A percentile compares a stretch with the other conserved stretches of the same genome.
phyloP scores from a whole-genome alignment of 2,888 invertebrate species.

The Neocrepidodera transversa region DNA sequence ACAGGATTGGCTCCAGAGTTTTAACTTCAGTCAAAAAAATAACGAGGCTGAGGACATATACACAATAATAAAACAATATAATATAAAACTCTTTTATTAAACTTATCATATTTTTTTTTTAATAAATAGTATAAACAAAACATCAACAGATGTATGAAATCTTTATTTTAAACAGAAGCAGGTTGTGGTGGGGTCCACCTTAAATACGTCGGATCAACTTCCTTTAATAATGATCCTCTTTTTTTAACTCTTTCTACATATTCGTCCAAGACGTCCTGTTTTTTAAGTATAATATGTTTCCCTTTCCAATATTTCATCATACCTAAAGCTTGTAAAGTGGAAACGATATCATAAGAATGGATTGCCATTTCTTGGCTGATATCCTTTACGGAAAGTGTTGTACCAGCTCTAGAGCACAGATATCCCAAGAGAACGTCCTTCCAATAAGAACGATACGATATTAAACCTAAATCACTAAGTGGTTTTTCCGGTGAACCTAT shows the following conservation, averaged over 20 bases:
- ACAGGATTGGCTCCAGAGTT: too few relatives aligned
- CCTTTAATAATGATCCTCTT: constrained; percentile 78
- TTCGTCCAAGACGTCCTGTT: constrained; percentile 93
- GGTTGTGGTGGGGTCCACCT: constrained; percentile 83
- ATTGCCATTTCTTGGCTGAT: constrained; percentile 92
- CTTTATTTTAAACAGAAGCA: constrained; percentile 53
- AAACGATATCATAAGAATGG: constrained; percentile 96
- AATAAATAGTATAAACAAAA: neutral
- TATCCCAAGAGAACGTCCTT: constrained; percentile 93
- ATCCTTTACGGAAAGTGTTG: constrained; percentile 90
- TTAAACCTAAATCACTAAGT: constrained; percentile 94
- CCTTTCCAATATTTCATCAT: constrained; percentile 98
- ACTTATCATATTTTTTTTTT: neutral
- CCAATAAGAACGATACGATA: constrained; percentile 99
- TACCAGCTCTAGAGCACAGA: constrained; percentile 87
- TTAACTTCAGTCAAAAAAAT: too few relatives aligned
- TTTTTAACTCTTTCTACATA: constrained; percentile 84
- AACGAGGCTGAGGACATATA: too few relatives aligned
- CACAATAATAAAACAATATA: too few relatives aligned
- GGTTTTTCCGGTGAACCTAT: constrained; percentile 99
- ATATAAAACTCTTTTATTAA: too few relatives aligned
- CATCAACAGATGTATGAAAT: too few relatives aligned
- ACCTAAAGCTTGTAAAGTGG: constrained; percentile 87
- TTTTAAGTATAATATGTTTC: constrained; percentile 94
- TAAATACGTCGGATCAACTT: constrained; percentile 86